These are phyloP conservation scores for Holothuria glaberrima DNA, from an alignment of 35 echinoderm and acorn worm genomes.

Conservation along the genomic window DNA sequence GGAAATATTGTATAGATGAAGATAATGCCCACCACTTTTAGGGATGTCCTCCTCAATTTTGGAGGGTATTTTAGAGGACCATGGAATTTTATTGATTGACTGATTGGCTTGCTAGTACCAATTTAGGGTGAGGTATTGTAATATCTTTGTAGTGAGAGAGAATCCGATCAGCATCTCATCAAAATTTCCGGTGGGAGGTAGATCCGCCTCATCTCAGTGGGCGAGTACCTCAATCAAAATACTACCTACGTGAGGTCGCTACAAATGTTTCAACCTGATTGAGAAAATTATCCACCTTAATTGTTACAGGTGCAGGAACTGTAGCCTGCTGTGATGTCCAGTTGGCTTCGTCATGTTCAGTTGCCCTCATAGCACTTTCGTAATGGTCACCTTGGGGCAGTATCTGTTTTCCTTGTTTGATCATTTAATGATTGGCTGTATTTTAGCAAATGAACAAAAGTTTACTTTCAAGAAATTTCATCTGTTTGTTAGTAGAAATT, in stretches of 20 bases:
- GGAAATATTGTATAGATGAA: constrained; percentile 32
- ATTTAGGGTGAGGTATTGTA: background rate
- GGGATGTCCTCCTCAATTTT: constrained; percentile 14
- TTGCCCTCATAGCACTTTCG: too few species aligned
- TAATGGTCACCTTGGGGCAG: too few species aligned
- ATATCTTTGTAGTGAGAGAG: background rate
- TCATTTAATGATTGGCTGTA: too few species aligned
- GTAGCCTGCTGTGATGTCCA: background rate
- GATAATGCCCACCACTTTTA: constrained; percentile 23
- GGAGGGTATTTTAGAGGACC: background rate
- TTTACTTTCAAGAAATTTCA: too few species aligned
- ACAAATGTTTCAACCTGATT: constrained; percentile 45
- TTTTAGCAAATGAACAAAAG: too few species aligned
- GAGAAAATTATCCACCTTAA: constrained; percentile 3
- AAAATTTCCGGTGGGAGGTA: constrained; percentile 33
- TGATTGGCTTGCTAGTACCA: constrained; percentile 39
- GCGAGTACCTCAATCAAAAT: background rate
- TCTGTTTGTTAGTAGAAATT: too few species aligned
- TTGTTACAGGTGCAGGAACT: constrained; percentile 38
- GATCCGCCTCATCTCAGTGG: constrained; percentile 17
- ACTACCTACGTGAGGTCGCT: background rate
- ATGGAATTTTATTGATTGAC: constrained; percentile 5
- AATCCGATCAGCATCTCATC: constrained; percentile 40
- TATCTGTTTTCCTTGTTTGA: too few species aligned
- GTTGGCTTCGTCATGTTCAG: too few species aligned